Percentiles rank a stretch among this genome's conserved stretches.
Conservation (phyloP, 1,140 invertebrate genomes). For the Lordiphosa collinella region DNA sequence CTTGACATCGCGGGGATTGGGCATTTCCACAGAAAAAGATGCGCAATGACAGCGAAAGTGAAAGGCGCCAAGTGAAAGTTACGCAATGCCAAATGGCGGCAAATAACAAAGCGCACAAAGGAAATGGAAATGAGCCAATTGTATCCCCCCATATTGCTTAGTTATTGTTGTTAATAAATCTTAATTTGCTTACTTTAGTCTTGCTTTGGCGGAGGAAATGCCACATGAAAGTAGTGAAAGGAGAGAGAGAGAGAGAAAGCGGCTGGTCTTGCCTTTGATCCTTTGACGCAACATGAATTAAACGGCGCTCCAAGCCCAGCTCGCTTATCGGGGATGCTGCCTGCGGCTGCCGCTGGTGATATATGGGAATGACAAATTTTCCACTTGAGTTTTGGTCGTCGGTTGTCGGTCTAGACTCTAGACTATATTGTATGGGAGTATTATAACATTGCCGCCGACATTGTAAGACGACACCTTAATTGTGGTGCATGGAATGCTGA, state of each 20-base stretch:
- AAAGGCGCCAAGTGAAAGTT: conserved; percentile 35
- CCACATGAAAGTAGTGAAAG: conserved; percentile 65
- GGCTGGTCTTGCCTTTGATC: conserved; percentile 63
- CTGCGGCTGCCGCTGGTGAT: conserved; percentile 44
- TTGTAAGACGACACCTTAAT: conserved; percentile 67
- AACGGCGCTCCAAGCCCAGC: conserved; percentile 56
- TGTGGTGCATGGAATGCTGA: conserved; percentile 28
- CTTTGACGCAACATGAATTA: conserved; percentile 75
- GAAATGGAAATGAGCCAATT: conserved; percentile 37
- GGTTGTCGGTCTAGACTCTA: conserved; percentile 64
- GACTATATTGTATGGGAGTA: conserved; percentile 29
- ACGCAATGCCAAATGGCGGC: conserved; percentile 40
- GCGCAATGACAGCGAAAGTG: conserved; percentile 43
- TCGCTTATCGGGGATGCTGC: conserved; percentile 37
- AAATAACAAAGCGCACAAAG: conserved; percentile 38
- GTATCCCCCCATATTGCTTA: conserved; percentile 57
- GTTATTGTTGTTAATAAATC: conserved; percentile 75
- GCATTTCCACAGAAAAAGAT: conserved; percentile 29
- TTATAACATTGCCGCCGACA: conserved; percentile 62
- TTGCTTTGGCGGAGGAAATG: conserved; percentile 69
- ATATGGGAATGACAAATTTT: conserved; percentile 72
- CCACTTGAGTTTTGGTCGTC: conserved; percentile 54
- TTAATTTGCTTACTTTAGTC: conserved; percentile 67
- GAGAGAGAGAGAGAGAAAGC: conserved; percentile 15
- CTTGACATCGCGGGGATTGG: conserved; percentile 51